Evolutionary conservation across 2,888 invertebrate species (phyloP).

Genomic region (Volucella zonaria): DNA sequence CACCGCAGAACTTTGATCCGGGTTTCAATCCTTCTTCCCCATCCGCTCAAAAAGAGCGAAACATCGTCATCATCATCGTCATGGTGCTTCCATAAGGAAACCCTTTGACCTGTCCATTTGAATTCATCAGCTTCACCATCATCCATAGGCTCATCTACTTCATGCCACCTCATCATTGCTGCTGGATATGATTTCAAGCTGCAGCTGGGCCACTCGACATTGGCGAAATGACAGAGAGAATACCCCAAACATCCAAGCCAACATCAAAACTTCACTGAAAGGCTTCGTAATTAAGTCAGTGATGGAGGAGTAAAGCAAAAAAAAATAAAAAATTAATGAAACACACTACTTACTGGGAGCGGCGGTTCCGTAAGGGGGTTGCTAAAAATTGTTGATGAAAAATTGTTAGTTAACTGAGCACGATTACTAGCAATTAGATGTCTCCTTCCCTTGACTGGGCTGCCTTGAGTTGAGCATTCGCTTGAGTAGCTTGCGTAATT

Average conservation of each 20-base stretch:
- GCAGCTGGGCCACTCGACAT: background rate
- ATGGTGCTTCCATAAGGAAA: conserved; percentile 30
- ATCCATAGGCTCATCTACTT: conserved; percentile 34
- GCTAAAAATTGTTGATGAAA: conserved; percentile 27
- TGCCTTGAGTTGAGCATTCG: conserved; percentile 28
- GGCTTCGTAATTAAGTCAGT: conserved; percentile 53
- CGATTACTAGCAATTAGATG: conserved; percentile 66
- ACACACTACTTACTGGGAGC: background rate
- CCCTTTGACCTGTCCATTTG: conserved; percentile 53
- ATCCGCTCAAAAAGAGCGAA: background rate
- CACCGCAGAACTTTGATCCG: conserved; percentile 60
- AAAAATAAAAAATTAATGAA: background rate
- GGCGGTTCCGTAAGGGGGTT: background rate
- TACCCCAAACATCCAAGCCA: conserved; percentile 25
- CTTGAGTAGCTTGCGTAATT: conserved; percentile 51
- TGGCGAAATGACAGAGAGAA: background rate
- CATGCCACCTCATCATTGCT: conserved; percentile 7
- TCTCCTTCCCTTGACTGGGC: conserved; percentile 21
- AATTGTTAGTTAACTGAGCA: conserved; percentile 53
- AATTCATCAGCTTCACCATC: conserved; percentile 36
- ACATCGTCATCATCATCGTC: conserved; percentile 16
- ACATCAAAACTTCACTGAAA: conserved; percentile 7
- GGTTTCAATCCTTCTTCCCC: conserved; percentile 4
- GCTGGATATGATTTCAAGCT: background rate
- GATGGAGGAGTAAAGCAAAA: background rate